Conservation (phyloP, 2,797 vertebrate species). For the Spheniscus humboldti region DNA sequence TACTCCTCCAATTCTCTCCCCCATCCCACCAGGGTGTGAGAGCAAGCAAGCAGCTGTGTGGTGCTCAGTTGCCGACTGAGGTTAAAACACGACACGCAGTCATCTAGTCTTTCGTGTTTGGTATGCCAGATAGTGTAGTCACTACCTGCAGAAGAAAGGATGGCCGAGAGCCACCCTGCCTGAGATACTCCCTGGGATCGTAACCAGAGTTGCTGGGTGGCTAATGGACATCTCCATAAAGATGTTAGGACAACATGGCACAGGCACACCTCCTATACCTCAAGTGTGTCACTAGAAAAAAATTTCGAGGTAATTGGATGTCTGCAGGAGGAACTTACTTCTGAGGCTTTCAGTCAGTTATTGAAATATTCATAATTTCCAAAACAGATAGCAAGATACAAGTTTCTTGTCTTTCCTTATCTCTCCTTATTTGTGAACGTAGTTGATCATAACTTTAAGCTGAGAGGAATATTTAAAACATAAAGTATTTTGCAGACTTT, state of each 20-base stretch:
- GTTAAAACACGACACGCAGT: no score
- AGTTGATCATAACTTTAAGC: background rate
- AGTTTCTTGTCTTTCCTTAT: background rate
- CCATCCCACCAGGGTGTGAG: no score
- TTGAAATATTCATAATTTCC: background rate
- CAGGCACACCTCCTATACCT: background rate
- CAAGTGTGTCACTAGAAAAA: background rate
- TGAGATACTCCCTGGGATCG: fast-evolving
- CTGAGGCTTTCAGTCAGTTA: background rate
- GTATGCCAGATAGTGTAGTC: background rate
- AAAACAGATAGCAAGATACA: background rate
- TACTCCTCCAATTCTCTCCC: no score
- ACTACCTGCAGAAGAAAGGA: background rate
- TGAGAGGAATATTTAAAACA: background rate
- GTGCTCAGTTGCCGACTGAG: no score
- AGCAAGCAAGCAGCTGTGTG: no score
- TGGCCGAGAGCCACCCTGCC: background rate
- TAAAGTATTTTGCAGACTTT: background rate
- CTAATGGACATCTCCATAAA: background rate
- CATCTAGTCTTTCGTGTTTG: background rate
- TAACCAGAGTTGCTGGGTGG: background rate
- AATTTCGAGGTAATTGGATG: background rate
- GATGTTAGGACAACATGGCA: fast-evolving
- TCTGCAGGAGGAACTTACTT: background rate
- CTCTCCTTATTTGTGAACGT: background rate